Evolutionary conservation across 2,888 invertebrate genomes (phyloP).

Genomic region (Platycheirus rosarum): DNA sequence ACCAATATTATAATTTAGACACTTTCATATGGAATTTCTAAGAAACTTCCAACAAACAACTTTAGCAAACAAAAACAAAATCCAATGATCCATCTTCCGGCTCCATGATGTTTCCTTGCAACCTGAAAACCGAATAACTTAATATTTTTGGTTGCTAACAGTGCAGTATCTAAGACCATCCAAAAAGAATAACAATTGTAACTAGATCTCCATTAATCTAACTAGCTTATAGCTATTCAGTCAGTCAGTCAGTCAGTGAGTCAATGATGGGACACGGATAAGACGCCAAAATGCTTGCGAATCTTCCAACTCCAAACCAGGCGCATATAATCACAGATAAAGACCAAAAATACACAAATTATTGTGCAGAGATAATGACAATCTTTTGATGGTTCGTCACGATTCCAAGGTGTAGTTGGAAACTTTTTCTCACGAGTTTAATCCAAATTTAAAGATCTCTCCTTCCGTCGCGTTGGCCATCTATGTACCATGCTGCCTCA

Average conservation of each 20-base stretch:
- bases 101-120: slow-evolving; percentile 13
- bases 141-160: slow-evolving; percentile 21
- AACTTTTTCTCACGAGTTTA: slow-evolving; percentile 75
- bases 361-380: slow-evolving; percentile 82
- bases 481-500: too few species aligned
- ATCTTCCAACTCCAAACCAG: slow-evolving; percentile 56
- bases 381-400: slow-evolving; percentile 82
- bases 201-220: slow-evolving; percentile 58
- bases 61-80: too few species aligned
- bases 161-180: background rate
- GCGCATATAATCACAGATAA: slow-evolving; percentile 72
- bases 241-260: slow-evolving; percentile 55
- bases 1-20: too few species aligned
- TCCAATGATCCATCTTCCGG: background rate
- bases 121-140: slow-evolving; percentile 37
- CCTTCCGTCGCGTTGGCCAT: background rate
- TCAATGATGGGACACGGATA: slow-evolving; percentile 69
- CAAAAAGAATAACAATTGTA: slow-evolving; percentile 27
- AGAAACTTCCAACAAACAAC: too few species aligned
- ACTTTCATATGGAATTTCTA: too few species aligned
- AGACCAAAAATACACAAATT: slow-evolving; percentile 79
- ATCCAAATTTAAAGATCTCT: slow-evolving; percentile 72
- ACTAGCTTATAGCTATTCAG: slow-evolving; percentile 34
- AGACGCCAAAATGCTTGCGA: slow-evolving; percentile 24
- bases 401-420: slow-evolving; percentile 78